These are phyloP conservation scores for Aulostomus chinensis DNA, from an alignment of 2,797 vertebrate species.

Conservation along the genomic window DNA sequence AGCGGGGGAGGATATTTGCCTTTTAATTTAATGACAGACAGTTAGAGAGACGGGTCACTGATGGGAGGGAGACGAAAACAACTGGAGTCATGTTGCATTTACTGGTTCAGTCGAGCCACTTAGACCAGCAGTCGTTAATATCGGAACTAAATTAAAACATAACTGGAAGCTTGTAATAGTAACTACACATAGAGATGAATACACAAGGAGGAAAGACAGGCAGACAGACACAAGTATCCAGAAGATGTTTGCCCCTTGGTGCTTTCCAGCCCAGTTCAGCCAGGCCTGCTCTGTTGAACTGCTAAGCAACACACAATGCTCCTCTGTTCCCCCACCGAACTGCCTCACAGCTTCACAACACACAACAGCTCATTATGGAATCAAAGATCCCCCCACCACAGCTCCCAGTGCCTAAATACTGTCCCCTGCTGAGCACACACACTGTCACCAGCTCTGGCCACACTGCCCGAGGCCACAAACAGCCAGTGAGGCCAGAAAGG, in stretches of 20 bases:
- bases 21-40: too few relatives aligned
- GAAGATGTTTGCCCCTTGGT: slow-evolving; percentile 68
- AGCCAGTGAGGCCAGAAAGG: slow-evolving; percentile 60
- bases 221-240: slow-evolving; percentile 28
- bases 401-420: slow-evolving; percentile 69
- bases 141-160: not conserved
- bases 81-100: too few relatives aligned
- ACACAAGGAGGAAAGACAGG: not conserved
- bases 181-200: not conserved
- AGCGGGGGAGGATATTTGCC: too few relatives aligned
- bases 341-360: slow-evolving; percentile 70
- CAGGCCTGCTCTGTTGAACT: slow-evolving; percentile 48
- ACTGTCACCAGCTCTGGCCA: slow-evolving; percentile 58
- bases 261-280: slow-evolving; percentile 58
- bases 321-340: slow-evolving; percentile 62
- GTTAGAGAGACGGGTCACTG: too few relatives aligned
- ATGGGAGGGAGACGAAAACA: too few relatives aligned
- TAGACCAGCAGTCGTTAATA: too few relatives aligned
- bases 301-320: slow-evolving; percentile 65
- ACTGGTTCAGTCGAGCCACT: too few relatives aligned
- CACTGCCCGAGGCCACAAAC: slow-evolving; percentile 62
- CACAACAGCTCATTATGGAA: slow-evolving; percentile 78
- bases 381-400: slow-evolving; percentile 57
- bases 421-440: slow-evolving; percentile 74
- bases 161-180: not conserved